phyloP scores from a whole-genome alignment of 1,140 invertebrate species.

The Aphis gossypii region DNA sequence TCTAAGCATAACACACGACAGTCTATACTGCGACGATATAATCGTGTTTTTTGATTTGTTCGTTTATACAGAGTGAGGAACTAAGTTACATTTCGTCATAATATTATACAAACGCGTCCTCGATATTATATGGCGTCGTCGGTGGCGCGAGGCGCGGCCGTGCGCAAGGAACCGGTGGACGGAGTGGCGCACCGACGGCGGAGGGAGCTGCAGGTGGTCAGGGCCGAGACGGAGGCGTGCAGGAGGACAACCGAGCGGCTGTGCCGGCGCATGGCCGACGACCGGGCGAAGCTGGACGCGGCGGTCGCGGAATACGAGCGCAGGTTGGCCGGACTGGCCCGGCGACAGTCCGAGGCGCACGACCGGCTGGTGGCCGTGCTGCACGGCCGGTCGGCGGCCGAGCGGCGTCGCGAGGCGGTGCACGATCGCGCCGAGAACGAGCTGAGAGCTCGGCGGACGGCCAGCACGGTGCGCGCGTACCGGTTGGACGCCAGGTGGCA shows the following conservation, averaged over 20 bases:
- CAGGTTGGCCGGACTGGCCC: neutral
- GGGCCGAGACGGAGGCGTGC: neutral
- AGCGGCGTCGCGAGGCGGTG: neutral
- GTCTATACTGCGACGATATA: too few relatives aligned
- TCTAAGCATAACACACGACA: too few relatives aligned
- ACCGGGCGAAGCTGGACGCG: neutral
- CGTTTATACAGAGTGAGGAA: neutral
- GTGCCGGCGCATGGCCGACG: neutral
- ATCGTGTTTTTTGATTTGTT: neutral
- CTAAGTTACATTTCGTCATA: neutral
- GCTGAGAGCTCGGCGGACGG: neutral
- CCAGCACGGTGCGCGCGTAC: conserved; percentile 3
- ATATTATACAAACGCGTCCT: neutral
- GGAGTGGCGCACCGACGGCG: neutral
- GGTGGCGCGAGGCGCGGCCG: neutral
- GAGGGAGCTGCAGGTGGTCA: conserved; percentile 27
- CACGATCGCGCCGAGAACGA: conserved; percentile 9
- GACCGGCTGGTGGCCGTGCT: neutral
- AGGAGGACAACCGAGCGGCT: neutral
- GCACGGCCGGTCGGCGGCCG: neutral
- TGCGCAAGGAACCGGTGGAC: neutral
- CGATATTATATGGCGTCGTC: neutral
- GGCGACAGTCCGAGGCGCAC: neutral
- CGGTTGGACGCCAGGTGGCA: conserved; percentile 3
- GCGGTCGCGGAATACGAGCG: neutral